Conservation (phyloP, 2,113 vertebrate genomes). For the Oryzias javanicus region DNA sequence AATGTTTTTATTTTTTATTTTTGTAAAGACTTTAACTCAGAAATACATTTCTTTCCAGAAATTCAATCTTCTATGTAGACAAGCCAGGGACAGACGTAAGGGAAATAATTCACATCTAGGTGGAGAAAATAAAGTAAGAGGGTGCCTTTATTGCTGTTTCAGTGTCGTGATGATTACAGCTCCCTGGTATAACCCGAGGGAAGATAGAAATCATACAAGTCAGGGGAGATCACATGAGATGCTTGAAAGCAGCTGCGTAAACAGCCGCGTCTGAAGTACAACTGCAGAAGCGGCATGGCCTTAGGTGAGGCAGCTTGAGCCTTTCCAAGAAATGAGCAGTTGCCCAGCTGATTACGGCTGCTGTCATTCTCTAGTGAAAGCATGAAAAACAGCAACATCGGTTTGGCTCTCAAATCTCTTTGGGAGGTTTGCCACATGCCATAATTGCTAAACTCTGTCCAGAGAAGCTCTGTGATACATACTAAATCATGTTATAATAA, state of each 20-base stretch:
- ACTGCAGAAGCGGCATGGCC: not conserved
- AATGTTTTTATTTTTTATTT: too few relatives aligned
- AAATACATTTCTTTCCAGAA: too few relatives aligned
- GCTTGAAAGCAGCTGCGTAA: not conserved
- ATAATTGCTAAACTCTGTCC: conserved; percentile 34
- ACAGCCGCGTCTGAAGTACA: not conserved
- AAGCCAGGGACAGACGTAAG: too few relatives aligned
- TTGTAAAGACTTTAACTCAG: too few relatives aligned
- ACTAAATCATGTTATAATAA: conserved; percentile 16
- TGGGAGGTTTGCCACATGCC: conserved; percentile 28
- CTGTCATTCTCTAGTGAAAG: conserved; percentile 25
- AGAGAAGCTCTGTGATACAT: conserved; percentile 15
- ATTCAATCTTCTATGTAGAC: too few relatives aligned
- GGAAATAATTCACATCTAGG: too few relatives aligned
- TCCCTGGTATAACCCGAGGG: not conserved
- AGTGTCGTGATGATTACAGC: conserved; percentile 1
- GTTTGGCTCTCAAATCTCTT: conserved; percentile 19
- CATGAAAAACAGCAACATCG: conserved; percentile 22
- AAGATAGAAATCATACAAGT: conserved; percentile 1
- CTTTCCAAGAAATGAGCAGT: conserved; percentile 18
- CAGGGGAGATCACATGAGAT: not conserved
- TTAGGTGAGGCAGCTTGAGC: not conserved
- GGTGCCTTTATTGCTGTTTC: too few relatives aligned
- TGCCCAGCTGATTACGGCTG: not conserved
- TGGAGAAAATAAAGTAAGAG: too few relatives aligned